Evolutionary conservation across 1,140 invertebrate species (phyloP), one percentile per base, ranked within the genome.

Genomic region (Triops cancriformis): DNA sequence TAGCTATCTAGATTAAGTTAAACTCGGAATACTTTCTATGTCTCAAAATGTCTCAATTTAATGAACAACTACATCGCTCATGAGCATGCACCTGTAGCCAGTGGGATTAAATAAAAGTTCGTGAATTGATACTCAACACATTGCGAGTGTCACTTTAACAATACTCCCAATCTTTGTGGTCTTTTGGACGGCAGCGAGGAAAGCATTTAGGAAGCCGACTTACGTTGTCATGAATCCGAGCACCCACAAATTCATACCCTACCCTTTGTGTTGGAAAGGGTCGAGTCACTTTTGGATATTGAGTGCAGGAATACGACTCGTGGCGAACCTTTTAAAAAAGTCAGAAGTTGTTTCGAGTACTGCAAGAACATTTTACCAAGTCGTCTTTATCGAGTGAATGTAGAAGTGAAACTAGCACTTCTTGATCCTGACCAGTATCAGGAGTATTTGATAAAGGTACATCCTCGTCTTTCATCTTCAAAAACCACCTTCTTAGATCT

Each of bases 111-210:
- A n/a, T n/a, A n/a, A n/a, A n/a, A n/a, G n/a, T n/a, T n/a, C n/a
- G n/a, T n/a, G n/a, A n/a, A n/a, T n/a, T n/a, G n/a, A n/a, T n/a
- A n/a, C n/a, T n/a, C n/a, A n/a, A n/a, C n/a, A n/a, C 31, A 37
- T 37, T 37, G 7, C 31, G 2, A 4, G 31, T 7, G 31, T 37
- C 2, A 37, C 7, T 74, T 73, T 73, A 77, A 43, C 76, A 77
- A 41, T 73, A 74, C 26, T 37, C 73, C 77, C 77, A 78, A 26
- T 78, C 73, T 43, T 73, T 31, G 73, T 78, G 77, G 6, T 73
- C 26, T 42, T 64, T 26, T n/a, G 64, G 77, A 73, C 77, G 27
- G n/a, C 72, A 78, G 1, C 23, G 28, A 27, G 27, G 26, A 2
- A 72, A 72, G n/a, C 77, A 78, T 27, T 41, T 73, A 0, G 0